Evolutionary conservation across 23 tunicate genomes (phyloP).

Genomic region (Oikopleura dioica): DNA sequence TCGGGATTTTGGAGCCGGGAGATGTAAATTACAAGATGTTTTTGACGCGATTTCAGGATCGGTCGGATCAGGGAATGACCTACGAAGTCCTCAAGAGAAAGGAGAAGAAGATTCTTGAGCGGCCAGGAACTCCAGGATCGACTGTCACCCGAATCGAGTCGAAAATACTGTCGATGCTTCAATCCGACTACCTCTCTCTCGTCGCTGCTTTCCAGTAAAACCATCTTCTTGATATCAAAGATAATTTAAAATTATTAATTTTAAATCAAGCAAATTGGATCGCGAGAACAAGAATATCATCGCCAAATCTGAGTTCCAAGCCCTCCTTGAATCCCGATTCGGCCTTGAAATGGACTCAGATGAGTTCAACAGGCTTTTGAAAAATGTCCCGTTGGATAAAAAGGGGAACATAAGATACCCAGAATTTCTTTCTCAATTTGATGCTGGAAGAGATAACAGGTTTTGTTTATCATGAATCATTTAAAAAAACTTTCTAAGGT

Average conservation of each 20-base stretch:
- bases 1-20: constrained; percentile 43
- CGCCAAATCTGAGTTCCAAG: constrained; percentile 78
- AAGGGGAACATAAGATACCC: constrained; percentile 67
- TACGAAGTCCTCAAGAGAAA: constrained; percentile 20
- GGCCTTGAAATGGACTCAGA: background rate
- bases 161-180: constrained; percentile 55
- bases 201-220: constrained; percentile 44
- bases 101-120: background rate
- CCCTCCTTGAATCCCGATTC: constrained; percentile 70
- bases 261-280: constrained; percentile 28
- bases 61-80: constrained; percentile 75
- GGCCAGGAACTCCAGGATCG: constrained; percentile 44
- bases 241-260: background rate
- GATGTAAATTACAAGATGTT: constrained; percentile 50
- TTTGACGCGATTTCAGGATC: constrained; percentile 59
- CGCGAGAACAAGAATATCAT: constrained; percentile 52
- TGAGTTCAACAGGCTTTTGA: constrained; percentile 42
- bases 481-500: no score
- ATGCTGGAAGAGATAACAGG: constrained; percentile 27
- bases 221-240: background rate
- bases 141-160: constrained; percentile 92
- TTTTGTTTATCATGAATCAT: no score
- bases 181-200: constrained; percentile 74
- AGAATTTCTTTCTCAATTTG: constrained; percentile 88
- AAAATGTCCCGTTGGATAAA: constrained; percentile 54